phyloP scores from a whole-genome alignment of 1,140 invertebrate species.

The Charaxes varanes region DNA sequence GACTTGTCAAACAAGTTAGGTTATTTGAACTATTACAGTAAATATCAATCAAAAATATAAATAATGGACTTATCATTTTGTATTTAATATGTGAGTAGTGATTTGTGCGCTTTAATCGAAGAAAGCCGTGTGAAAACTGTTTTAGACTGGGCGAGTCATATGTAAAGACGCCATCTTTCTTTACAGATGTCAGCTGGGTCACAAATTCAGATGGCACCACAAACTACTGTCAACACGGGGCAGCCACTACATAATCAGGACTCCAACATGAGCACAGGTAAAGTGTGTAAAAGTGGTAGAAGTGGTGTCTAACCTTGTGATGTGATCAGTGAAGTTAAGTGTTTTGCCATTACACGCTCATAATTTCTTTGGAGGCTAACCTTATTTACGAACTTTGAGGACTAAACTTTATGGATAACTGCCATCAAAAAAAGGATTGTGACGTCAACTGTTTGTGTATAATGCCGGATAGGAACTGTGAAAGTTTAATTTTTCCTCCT shows the following conservation, averaged over 20 bases:
- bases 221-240: constrained; percentile 89
- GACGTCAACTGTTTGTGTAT: constrained; percentile 59
- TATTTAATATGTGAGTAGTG: constrained; percentile 48
- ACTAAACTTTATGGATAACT: constrained; percentile 45
- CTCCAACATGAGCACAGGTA: constrained; percentile 96
- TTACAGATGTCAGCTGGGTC: constrained; percentile 95
- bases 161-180: constrained; percentile 72
- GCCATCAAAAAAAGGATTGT: constrained; percentile 52
- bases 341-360: constrained; percentile 40
- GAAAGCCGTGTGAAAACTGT: constrained; percentile 26
- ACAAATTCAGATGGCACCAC: constrained; percentile 95
- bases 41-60: constrained; percentile 40
- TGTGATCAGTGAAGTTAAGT: constrained; percentile 52
- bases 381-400: constrained; percentile 38
- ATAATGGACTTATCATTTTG: constrained; percentile 31
- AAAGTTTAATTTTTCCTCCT: constrained; percentile 57
- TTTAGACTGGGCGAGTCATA: constrained; percentile 63
- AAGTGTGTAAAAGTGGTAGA: constrained; percentile 61
- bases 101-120: constrained; percentile 22
- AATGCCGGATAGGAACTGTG: constrained; percentile 66
- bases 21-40: constrained; percentile 53
- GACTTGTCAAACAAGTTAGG: constrained; percentile 72
- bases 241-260: constrained; percentile 93
- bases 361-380: constrained; percentile 29
- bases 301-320: constrained; percentile 52